These are phyloP conservation scores for Sturnus vulgaris DNA, from an alignment of 2,113 vertebrate species.

Conservation along the genomic window DNA sequence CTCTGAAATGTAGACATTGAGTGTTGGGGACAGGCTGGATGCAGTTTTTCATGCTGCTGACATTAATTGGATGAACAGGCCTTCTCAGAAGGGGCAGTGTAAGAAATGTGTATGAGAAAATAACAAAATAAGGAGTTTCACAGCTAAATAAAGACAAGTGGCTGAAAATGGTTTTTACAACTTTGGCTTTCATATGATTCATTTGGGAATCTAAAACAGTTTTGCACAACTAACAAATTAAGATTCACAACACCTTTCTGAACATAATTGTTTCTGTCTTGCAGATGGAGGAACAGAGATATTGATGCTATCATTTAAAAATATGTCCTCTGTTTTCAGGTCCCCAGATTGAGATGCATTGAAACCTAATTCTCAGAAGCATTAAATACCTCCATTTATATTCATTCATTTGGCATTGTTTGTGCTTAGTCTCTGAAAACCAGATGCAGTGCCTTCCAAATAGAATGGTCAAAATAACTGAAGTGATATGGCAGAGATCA, in stretches of 20 bases:
- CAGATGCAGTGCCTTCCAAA: not conserved
- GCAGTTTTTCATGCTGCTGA: slow-evolving; percentile 22
- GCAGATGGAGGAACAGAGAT: slow-evolving; percentile 27
- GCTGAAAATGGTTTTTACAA: slow-evolving; percentile 19
- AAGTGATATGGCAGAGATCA: not conserved
- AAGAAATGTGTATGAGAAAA: slow-evolving; percentile 7
- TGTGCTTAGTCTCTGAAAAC: slow-evolving; percentile 2
- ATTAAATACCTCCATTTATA: not conserved
- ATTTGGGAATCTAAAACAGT: slow-evolving; percentile 1
- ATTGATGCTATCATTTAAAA: slow-evolving; percentile 11
- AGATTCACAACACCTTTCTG: slow-evolving; percentile 18
- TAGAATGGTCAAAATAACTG: not conserved
- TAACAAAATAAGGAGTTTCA: slow-evolving; percentile 29
- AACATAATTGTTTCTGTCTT: slow-evolving; percentile 34
- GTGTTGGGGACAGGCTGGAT: not conserved
- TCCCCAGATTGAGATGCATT: not conserved
- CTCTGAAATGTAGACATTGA: not conserved
- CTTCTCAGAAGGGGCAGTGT: slow-evolving; percentile 25
- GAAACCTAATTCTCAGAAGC: slow-evolving; percentile 13
- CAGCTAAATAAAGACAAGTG: slow-evolving; percentile 34
- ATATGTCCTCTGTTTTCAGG: not conserved
- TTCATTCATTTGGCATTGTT: not conserved
- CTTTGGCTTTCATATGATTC: slow-evolving; percentile 17
- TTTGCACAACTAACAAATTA: slow-evolving; percentile 21
- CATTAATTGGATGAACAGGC: slow-evolving; percentile 38